Evolutionary conservation across 2,113 vertebrate species (phyloP), one percentile per base, ranked within the genome.

Genomic region (Eleginops maclovinus): DNA sequence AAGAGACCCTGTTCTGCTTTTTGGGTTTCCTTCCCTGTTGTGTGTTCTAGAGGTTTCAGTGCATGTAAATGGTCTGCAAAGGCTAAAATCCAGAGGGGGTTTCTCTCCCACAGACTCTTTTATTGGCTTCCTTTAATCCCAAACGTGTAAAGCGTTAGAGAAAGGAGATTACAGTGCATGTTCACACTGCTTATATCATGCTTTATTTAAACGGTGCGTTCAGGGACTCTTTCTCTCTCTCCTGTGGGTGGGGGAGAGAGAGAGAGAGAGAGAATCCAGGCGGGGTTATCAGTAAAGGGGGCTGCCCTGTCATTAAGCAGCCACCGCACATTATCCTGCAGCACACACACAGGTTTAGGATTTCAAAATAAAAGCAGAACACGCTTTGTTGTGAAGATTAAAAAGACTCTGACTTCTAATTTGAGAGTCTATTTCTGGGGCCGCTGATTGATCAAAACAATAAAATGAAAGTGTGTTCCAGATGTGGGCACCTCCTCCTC

Each of bases 321-420:
- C 72, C 69, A 43, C 74, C 51, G 21, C 26, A 64, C 58, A 63
- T 73, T 51, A 53, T 58, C 44, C 63, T 56, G 28, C 24, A 59
- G 44, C 36, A 5, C 22, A 21, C 28, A 4, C 28, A 77, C 53
- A 64, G 21, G 61, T 78, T 73, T 66, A 26, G 6, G 51, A 28
- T 76, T 77, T 82, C 16, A 70, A 43, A 77, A 62, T 44, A 40
- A 62, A 49, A 43, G 36, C 2, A 17, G 51, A 75, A n/a, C n/a
- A n/a, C 41, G 55, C 74, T 82, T 75, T 82, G 77, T 86, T 60
- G 53, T 4, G 67, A 81, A 85, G 86, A 91, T 90, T 86, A 88
- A 64, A 36, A 86, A 86, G 82, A 82, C 60, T 5, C 65, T 71
- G 72, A 83, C 72, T 67, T 26, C 56, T 61, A 89, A 91, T 92